These are phyloP conservation scores for Platysteira castanea DNA, from an alignment of 2,113 vertebrate genomes.

Conservation along the genomic window DNA sequence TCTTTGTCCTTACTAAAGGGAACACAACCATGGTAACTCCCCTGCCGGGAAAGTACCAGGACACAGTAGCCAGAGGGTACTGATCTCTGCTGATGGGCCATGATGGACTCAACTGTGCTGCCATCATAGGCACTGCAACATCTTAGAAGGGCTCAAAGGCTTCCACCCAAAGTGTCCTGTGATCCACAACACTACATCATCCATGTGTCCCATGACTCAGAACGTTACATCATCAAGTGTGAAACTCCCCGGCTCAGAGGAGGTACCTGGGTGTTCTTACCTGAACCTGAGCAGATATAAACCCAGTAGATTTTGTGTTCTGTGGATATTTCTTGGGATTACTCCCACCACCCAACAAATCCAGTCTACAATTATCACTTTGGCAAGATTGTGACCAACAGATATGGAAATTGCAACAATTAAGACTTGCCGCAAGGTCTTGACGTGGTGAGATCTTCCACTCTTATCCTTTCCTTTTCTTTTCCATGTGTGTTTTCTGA, in stretches of 20 bases:
- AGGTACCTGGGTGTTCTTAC: not conserved
- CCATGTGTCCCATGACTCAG: not conserved
- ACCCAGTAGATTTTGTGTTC: not conserved
- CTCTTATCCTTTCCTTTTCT: not conserved
- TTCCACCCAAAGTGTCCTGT: not conserved
- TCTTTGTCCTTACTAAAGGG: not conserved
- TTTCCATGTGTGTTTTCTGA: not conserved
- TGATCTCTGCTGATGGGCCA: not conserved
- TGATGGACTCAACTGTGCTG: not conserved
- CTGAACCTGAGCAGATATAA: not conserved
- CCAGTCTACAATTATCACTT: not conserved
- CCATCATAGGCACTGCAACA: too few relatives aligned
- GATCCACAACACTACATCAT: not conserved
- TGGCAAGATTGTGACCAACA: not conserved
- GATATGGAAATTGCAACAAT: not conserved
- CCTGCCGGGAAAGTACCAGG: not conserved
- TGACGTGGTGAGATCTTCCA: not conserved
- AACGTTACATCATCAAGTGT: not conserved
- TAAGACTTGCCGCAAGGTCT: accelerated
- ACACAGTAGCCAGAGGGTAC: not conserved
- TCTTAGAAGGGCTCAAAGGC: not conserved
- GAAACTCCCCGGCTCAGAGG: not conserved
- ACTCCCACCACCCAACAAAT: not conserved
- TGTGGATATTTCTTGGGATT: not conserved
- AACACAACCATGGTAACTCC: not conserved